Conservation (phyloP, 2,113 vertebrate species). For the Onychostruthus taczanowskii region DNA sequence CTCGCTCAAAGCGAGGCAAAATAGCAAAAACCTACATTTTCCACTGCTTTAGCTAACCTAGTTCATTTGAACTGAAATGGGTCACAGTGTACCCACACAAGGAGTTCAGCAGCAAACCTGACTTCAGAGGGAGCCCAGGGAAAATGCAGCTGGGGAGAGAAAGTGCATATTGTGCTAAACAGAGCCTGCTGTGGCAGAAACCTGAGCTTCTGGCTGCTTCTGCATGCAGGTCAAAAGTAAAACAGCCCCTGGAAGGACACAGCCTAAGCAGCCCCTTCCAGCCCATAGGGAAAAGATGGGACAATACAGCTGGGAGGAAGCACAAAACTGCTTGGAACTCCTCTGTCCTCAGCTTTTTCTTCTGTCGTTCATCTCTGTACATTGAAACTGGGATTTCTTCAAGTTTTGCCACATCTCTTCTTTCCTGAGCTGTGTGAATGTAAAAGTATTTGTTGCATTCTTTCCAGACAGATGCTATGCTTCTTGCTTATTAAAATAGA, state of each 20-base stretch:
- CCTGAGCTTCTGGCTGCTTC: neutral
- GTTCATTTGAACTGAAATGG: constrained; percentile 53
- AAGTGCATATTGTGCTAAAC: neutral
- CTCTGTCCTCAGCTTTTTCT: neutral
- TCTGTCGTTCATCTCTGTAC: neutral
- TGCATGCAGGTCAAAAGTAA: neutral
- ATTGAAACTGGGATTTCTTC: neutral
- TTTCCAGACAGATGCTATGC: neutral
- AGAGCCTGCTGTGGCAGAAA: neutral
- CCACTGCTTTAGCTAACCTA: constrained; percentile 48
- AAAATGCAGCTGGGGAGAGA: constrained; percentile 19
- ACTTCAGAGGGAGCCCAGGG: constrained; percentile 27
- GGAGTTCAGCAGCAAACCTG: constrained; percentile 26
- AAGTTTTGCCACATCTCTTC: neutral
- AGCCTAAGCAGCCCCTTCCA: neutral
- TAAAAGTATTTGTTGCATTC: neutral
- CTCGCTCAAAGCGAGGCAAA: neutral
- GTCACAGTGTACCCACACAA: constrained; percentile 57
- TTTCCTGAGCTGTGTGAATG: neutral
- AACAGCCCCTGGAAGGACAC: neutral
- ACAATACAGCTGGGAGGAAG: neutral
- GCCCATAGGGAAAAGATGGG: neutral
- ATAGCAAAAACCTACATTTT: constrained; percentile 44
- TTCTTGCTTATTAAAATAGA: constrained; percentile 39
- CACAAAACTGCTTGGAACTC: fast-evolving